Conservation (phyloP, 2,888 invertebrate genomes). For the Lottia gigantea region DNA sequence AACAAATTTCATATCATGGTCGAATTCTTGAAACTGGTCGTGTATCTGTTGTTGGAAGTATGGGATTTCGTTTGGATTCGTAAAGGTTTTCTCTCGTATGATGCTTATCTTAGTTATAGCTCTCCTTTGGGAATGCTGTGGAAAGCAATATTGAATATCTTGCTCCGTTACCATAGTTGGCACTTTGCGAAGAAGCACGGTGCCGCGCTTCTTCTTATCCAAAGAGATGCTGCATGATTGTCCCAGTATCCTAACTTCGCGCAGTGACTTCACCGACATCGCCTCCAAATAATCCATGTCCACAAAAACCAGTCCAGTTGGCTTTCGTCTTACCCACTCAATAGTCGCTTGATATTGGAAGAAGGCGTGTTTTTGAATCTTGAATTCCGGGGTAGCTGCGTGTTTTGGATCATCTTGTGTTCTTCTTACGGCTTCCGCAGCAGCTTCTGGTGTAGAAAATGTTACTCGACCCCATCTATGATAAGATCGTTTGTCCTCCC, state of each 20-base stretch:
- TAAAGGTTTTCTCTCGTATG: slow-evolving; percentile 2
- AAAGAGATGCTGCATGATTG: slow-evolving; percentile 15
- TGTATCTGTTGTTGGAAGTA: slow-evolving; percentile 21
- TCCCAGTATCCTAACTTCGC: slow-evolving; percentile 5
- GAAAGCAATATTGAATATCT: slow-evolving; percentile 27
- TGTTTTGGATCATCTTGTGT: slow-evolving; percentile 31
- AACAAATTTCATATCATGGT: slow-evolving; percentile 22
- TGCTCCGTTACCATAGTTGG: slow-evolving; percentile 30
- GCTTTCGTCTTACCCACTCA: slow-evolving; percentile 44
- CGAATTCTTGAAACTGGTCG: slow-evolving; percentile 20
- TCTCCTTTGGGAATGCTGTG: slow-evolving; percentile 7
- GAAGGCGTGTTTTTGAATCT: slow-evolving; percentile 17
- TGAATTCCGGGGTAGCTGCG: slow-evolving; percentile 30
- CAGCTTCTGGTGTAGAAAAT: slow-evolving; percentile 30
- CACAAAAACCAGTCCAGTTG: slow-evolving; percentile 46
- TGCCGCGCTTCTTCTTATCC: slow-evolving; percentile 15
- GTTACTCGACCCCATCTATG: slow-evolving; percentile 48
- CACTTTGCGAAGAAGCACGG: slow-evolving; percentile 25
- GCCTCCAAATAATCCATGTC: slow-evolving; percentile 33
- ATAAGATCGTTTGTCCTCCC: slow-evolving; percentile 24
- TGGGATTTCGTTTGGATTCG: slow-evolving; percentile 13
- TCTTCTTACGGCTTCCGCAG: slow-evolving; percentile 25
- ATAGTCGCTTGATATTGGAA: slow-evolving; percentile 38
- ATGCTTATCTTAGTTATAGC: slow-evolving; percentile 12
- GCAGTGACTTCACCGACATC: neutral